Conservation (phyloP, 2,888 invertebrate genomes). For the Orthosia cruda region DNA sequence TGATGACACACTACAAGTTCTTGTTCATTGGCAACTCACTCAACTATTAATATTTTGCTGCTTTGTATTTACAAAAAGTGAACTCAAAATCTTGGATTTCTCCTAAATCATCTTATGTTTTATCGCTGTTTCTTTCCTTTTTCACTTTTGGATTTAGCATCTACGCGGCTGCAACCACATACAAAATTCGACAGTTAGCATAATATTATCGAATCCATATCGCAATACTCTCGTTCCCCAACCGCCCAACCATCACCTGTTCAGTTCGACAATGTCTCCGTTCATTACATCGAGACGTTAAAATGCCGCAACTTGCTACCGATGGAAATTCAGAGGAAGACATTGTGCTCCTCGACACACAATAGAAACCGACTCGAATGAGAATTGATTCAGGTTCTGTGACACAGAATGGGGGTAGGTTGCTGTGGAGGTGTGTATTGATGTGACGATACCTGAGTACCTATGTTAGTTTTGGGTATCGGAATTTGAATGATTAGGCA, state of each 20-base stretch:
- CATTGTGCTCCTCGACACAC: constrained; percentile 67
- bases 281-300: constrained; percentile 74
- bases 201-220: background rate
- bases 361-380: constrained; percentile 59
- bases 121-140: no score
- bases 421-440: constrained; percentile 5
- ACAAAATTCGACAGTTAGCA: no score
- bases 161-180: no score
- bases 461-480: background rate
- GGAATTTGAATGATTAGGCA: background rate
- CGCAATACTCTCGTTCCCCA: constrained; percentile 33
- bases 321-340: constrained; percentile 74
- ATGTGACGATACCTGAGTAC: background rate
- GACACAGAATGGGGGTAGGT: constrained; percentile 25
- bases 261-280: constrained; percentile 74
- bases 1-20: no score
- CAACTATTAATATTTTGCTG: no score
- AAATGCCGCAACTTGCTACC: constrained; percentile 67
- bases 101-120: no score
- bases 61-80: no score
- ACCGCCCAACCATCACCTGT: constrained; percentile 62
- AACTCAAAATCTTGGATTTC: no score
- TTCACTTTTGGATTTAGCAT: no score
- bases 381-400: constrained; percentile 53
- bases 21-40: no score